These are phyloP conservation scores for Acheta domesticus DNA, from an alignment of 2,888 invertebrate species.

Conservation along the genomic window DNA sequence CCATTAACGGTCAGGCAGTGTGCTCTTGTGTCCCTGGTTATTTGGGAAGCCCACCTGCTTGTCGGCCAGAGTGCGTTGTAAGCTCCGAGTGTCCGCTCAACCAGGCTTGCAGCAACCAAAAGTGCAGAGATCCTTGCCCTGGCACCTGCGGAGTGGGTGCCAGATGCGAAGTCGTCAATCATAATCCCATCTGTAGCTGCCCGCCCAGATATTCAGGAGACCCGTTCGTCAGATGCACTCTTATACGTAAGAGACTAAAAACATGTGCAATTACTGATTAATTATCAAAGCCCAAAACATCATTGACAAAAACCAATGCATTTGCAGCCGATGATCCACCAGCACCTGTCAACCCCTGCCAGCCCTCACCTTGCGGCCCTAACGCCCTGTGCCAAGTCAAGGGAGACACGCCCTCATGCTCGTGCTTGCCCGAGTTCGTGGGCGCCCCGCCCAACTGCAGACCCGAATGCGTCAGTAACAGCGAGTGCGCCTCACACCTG, in stretches of 20 bases:
- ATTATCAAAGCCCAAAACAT: no score
- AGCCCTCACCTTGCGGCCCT: slow-evolving; percentile 64
- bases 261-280: no score
- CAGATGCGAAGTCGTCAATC: slow-evolving; percentile 69
- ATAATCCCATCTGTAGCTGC: slow-evolving; percentile 76
- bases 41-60: slow-evolving; percentile 71
- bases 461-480: slow-evolving; percentile 57
- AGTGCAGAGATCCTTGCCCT: slow-evolving; percentile 74
- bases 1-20: slow-evolving; percentile 66
- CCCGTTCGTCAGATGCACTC: slow-evolving; percentile 50
- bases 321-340: slow-evolving; percentile 30
- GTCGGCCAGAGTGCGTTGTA: slow-evolving; percentile 72
- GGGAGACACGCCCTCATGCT: slow-evolving; percentile 42
- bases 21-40: slow-evolving; percentile 72
- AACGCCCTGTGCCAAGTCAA: slow-evolving; percentile 62
- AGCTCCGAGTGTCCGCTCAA: slow-evolving; percentile 72
- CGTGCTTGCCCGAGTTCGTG: slow-evolving; percentile 46
- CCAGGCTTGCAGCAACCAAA: slow-evolving; percentile 74
- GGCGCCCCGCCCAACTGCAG: slow-evolving; percentile 57
- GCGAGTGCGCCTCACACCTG: slow-evolving; percentile 43
- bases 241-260: slow-evolving; percentile 44
- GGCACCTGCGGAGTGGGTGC: slow-evolving; percentile 74
- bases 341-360: slow-evolving; percentile 53
- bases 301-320: no score
- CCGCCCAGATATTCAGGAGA: slow-evolving; percentile 58